Conservation (phyloP, 2,888 invertebrate species). For the Leptogaster cylindrica region DNA sequence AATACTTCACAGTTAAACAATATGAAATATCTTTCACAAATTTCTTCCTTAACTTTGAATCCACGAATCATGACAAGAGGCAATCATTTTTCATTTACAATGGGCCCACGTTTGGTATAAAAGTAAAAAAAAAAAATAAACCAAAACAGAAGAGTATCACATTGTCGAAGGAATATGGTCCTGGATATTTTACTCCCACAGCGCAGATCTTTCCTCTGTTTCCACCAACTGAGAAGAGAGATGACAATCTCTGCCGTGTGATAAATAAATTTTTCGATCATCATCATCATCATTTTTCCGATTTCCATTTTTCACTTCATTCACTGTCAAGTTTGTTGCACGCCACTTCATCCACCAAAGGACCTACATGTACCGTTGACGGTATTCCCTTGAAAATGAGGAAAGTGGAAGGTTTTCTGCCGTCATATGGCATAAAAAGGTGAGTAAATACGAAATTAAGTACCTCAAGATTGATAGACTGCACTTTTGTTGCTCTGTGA, state of each 20-base stretch:
- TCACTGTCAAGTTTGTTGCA: neutral
- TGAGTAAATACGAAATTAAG: slow-evolving; percentile 42
- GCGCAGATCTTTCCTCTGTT: neutral
- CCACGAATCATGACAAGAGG: neutral
- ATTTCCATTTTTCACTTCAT: slow-evolving; percentile 29
- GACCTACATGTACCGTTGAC: neutral
- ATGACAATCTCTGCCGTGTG: slow-evolving; percentile 29
- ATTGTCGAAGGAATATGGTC: too few relatives aligned
- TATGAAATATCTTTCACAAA: slow-evolving; percentile 8
- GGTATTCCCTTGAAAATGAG: slow-evolving; percentile 6
- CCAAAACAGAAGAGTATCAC: too few relatives aligned
- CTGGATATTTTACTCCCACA: too few relatives aligned
- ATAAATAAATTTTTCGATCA: slow-evolving; percentile 38
- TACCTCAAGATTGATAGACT: slow-evolving; percentile 34
- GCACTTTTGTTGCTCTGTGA: neutral
- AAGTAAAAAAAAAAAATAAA: too few relatives aligned
- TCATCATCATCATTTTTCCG: slow-evolving; percentile 38
- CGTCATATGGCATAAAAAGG: slow-evolving; percentile 27
- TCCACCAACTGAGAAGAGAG: neutral
- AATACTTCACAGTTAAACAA: too few relatives aligned
- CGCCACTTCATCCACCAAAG: neutral
- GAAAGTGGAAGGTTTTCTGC: neutral
- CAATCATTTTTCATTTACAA: slow-evolving; percentile 33
- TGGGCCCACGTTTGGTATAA: too few relatives aligned
- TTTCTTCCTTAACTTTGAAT: neutral